phyloP scores from a whole-genome alignment of 2,113 vertebrate genomes.

The Phaethornis superciliosus region DNA sequence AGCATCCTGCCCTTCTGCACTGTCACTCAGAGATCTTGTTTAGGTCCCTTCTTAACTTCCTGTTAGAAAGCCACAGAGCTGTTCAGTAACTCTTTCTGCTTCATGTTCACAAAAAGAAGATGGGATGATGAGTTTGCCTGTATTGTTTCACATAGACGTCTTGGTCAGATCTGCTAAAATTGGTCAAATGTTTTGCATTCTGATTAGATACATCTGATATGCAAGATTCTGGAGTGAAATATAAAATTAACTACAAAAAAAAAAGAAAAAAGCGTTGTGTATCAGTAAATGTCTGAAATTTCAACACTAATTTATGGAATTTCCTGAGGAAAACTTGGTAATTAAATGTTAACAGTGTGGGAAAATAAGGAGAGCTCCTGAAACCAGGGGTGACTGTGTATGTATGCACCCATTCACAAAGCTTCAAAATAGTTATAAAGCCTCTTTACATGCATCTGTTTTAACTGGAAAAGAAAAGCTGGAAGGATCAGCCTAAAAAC shows the following conservation, averaged over 20 bases:
- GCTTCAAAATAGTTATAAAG: neutral
- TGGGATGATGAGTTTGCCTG: neutral
- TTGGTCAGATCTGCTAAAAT: neutral
- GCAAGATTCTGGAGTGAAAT: neutral
- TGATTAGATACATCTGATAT: neutral
- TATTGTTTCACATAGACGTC: neutral
- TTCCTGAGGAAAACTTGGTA: neutral
- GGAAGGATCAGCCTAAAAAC: neutral
- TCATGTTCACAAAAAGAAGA: neutral
- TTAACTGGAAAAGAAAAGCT: slow-evolving; percentile 23
- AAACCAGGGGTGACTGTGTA: neutral
- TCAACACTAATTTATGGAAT: neutral
- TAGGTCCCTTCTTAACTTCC: slow-evolving; percentile 10
- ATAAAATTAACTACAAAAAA: neutral
- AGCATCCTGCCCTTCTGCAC: slow-evolving; percentile 17
- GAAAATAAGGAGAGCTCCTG: neutral
- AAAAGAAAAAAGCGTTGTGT: neutral
- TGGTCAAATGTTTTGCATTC: neutral
- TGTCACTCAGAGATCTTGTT: slow-evolving; percentile 34
- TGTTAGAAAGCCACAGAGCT: neutral
- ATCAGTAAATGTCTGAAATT: neutral
- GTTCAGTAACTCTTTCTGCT: neutral
- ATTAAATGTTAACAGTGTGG: neutral
- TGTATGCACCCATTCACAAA: neutral
- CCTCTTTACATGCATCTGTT: neutral